Evolutionary conservation across 2,797 vertebrate species (phyloP), one percentile per base, ranked within the genome.

Genomic region (Enteromius anoplus): DNA sequence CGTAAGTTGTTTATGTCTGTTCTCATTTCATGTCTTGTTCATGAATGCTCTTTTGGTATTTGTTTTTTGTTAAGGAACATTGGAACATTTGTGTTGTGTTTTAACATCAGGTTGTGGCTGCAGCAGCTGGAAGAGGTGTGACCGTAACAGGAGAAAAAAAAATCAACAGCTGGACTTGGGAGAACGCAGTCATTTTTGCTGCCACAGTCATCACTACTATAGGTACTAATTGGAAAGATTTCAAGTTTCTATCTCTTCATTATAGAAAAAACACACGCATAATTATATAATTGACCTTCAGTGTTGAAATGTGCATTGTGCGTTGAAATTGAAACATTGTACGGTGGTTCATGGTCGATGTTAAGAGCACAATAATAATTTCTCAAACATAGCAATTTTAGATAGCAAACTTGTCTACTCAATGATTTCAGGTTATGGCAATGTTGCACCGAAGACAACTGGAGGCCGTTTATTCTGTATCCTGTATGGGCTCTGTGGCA

Each of bases 121-220:
- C 95, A 29, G 97, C 98, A 81, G 96, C 96, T 2, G 97, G 94
- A 12, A 95, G 96, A 90, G 98, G 98, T 0, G 96, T 99, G 89
- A 93, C 96, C 85, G 96, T 98, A 89, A 96, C 94, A 0, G 96
- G 96, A 45, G 95, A 97, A 60, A 93, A 91, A 14, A 92, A 95
- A 9, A 96, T 95, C 84, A 96, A 95, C 89, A 93, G 96, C 69
- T 99, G 98, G 98, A 96, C 96, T 76, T 99, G 98, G 98, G 91
- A 90, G 0, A 99, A 98, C 1, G 96, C 97, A 0, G 95, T 98
- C 84, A 96, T 99, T 86, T 99, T 99, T 83, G 96, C 98, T 82
- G 96, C 97, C 84, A 97, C 97, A 0, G 97, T 99, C 73, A 98
- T 99, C 88, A 99, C 98, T 65, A 99, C 98, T 14, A 99, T 96